phyloP scores from a whole-genome alignment of 2,888 invertebrate species.

The Bombylius major region DNA sequence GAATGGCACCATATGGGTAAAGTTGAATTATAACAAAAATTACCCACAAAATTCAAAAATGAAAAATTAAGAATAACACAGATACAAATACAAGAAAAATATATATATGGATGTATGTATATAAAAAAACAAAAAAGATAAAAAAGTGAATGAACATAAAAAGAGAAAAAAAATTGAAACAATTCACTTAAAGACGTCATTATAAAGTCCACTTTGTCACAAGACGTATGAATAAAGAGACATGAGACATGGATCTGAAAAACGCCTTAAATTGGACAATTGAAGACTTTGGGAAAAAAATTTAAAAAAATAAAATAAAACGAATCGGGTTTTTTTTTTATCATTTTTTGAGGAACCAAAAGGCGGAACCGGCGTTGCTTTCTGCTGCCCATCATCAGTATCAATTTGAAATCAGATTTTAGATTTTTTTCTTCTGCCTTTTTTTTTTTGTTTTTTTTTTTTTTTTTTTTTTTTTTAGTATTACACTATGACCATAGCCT shows the following conservation, averaged over 20 bases:
- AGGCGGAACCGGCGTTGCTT: not conserved
- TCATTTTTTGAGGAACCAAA: not conserved
- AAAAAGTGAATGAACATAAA: no score
- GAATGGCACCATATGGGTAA: not conserved
- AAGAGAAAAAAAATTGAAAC: constrained; percentile 10
- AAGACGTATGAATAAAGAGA: constrained; percentile 15
- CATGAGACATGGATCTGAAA: not conserved
- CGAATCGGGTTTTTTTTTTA: not conserved
- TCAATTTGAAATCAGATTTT: no score
- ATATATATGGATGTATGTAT: no score
- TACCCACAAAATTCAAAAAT: not conserved
- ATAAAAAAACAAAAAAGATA: not conserved
- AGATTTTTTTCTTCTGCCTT: no score
- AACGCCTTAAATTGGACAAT: not conserved
- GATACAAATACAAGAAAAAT: no score
- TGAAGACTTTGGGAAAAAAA: no score
- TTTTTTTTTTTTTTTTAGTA: no score
- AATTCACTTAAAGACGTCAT: constrained; percentile 17
- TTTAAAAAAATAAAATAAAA: not conserved
- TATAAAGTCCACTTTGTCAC: constrained; percentile 16
- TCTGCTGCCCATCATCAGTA: not conserved
- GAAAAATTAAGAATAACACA: not conserved
- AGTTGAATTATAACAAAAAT: not conserved
- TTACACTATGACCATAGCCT: no score
- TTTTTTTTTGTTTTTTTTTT: no score